Evolutionary conservation across 2,888 invertebrate species (phyloP).

Genomic region (Melangyna quadrimaculata): DNA sequence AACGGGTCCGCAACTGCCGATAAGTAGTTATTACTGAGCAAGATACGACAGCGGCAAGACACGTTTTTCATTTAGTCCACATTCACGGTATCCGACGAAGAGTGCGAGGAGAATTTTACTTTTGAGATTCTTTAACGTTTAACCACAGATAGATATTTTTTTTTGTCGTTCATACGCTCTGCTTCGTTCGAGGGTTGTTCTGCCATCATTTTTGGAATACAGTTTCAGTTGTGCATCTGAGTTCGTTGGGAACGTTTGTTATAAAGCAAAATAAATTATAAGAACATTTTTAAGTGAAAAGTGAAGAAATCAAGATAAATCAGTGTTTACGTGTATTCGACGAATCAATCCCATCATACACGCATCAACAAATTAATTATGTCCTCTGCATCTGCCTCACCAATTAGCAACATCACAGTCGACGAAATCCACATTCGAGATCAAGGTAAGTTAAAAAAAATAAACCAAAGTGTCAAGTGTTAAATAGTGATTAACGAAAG

Average conservation of each 20-base stretch:
- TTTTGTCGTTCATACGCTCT: not conserved
- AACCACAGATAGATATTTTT: constrained; percentile 25
- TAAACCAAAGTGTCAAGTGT: constrained; percentile 28
- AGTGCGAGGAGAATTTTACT: constrained; percentile 59
- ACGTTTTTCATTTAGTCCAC: constrained; percentile 66
- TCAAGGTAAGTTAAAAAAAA: constrained; percentile 78
- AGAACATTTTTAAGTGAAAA: constrained; percentile 33
- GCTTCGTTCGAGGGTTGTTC: constrained; percentile 63
- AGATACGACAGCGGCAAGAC: constrained; percentile 78
- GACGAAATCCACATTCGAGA: constrained; percentile 80
- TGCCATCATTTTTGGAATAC: constrained; percentile 50
- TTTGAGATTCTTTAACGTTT: constrained; percentile 23
- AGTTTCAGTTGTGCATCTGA: constrained; percentile 56
- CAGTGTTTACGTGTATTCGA: constrained; percentile 37
- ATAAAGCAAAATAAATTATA: not conserved
- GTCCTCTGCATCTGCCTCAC: constrained; percentile 81
- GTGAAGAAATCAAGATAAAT: constrained; percentile 17
- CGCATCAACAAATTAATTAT: constrained; percentile 75
- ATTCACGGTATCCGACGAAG: constrained; percentile 46
- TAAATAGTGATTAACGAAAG: not conserved
- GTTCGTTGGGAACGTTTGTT: constrained; percentile 55
- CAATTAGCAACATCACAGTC: constrained; percentile 81
- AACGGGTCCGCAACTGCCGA: constrained; percentile 72
- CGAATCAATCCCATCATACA: constrained; percentile 13
- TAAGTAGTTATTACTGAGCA: constrained; percentile 78